Conservation (phyloP, 64 coral and sea anemone species). For the Porites australiensis region DNA sequence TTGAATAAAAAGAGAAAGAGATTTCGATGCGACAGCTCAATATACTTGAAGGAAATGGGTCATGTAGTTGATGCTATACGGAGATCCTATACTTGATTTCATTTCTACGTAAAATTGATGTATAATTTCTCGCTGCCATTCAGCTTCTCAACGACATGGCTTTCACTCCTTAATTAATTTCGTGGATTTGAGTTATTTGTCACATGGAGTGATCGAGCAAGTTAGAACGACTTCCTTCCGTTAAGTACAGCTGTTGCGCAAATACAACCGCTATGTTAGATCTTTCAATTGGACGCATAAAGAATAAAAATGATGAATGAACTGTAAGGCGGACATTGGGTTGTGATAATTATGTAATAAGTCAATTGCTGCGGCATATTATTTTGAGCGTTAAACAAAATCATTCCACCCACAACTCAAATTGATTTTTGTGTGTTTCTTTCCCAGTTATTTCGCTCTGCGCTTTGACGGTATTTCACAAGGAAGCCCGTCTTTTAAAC, state of each 20-base stretch:
- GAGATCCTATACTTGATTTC: neutral
- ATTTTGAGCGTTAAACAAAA: neutral
- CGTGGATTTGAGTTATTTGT: conserved; percentile 3
- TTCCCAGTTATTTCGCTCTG: neutral
- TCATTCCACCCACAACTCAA: neutral
- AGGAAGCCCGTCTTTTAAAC: neutral
- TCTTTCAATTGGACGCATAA: neutral
- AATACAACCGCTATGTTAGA: conserved; percentile 8
- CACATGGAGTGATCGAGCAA: neutral
- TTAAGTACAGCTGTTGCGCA: conserved; percentile 4
- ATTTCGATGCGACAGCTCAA: too few relatives aligned
- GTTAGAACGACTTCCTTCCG: conserved; percentile 41
- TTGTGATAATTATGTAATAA: neutral
- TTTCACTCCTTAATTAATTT: conserved; percentile 29
- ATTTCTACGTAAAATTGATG: conserved; percentile 6
- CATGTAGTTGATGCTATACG: too few relatives aligned
- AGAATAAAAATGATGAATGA: neutral
- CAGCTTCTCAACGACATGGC: neutral
- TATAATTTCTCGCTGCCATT: conserved; percentile 23
- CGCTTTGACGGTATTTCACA: neutral
- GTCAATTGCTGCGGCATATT: neutral
- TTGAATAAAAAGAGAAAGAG: too few relatives aligned
- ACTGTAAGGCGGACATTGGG: neutral
- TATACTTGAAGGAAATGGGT: too few relatives aligned
- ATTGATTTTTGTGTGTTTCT: neutral